A percentile compares a stretch with the other conserved stretches of the same genome.
phyloP scores from a whole-genome alignment of 2,113 vertebrate species.

The Gavialis gangeticus region DNA sequence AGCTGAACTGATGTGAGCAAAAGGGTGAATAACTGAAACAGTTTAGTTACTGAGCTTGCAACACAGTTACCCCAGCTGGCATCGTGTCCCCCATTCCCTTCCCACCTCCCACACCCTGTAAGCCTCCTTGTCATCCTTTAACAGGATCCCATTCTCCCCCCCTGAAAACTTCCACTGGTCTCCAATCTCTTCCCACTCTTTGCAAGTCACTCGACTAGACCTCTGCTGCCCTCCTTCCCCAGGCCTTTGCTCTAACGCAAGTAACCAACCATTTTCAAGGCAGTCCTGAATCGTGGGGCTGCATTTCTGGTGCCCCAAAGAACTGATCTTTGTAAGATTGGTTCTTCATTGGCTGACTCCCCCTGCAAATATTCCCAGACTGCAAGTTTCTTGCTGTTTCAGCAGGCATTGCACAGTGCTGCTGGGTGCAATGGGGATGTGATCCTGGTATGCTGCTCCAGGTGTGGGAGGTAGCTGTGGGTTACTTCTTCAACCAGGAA shows the following conservation, averaged over 20 bases:
- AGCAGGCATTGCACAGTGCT: no score
- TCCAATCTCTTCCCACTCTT: background rate
- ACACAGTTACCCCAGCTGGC: background rate
- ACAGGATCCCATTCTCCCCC: background rate
- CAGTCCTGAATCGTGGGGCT: no score
- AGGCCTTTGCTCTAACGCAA: background rate
- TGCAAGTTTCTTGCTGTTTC: no score
- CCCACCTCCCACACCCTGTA: background rate
- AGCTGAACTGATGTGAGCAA: constrained; percentile 41
- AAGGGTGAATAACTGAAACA: background rate
- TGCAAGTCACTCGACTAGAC: background rate
- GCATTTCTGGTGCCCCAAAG: no score
- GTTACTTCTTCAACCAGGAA: no score
- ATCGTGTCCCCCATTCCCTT: background rate
- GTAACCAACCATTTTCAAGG: background rate
- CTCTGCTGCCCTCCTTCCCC: background rate
- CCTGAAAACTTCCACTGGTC: background rate
- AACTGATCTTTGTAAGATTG: no score
- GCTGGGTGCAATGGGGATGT: no score
- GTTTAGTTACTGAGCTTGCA: background rate
- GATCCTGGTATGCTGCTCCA: no score
- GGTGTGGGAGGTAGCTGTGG: no score
- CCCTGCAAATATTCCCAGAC: no score
- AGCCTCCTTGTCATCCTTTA: background rate
- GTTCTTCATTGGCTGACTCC: no score